Conservation (phyloP, 2,888 invertebrate species). For the Diaperis boleti region DNA sequence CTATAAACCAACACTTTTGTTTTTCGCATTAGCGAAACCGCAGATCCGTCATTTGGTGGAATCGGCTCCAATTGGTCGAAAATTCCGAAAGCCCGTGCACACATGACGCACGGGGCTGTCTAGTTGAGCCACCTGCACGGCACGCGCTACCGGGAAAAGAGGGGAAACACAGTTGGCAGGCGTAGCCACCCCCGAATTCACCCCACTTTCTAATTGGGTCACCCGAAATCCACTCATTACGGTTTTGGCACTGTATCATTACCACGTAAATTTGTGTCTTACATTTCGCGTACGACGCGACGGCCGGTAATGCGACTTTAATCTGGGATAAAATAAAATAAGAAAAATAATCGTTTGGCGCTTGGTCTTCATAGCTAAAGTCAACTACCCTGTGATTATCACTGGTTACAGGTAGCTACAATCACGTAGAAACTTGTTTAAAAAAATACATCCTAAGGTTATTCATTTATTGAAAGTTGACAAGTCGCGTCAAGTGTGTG, state of each 20-base stretch:
- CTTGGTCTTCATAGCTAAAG: no score
- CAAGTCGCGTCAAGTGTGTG: no score
- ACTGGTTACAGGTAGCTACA: no score
- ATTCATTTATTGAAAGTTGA: no score
- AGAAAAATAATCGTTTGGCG: no score
- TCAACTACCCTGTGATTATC: no score
- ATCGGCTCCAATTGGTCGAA: slow-evolving; percentile 22
- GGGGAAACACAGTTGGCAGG: slow-evolving; percentile 46
- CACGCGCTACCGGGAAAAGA: slow-evolving; percentile 44
- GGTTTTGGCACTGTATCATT: slow-evolving; percentile 36
- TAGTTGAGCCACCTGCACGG: slow-evolving; percentile 45
- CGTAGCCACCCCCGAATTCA: slow-evolving; percentile 45
- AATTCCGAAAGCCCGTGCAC: slow-evolving; percentile 27
- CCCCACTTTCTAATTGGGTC: slow-evolving; percentile 45
- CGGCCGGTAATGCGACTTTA: slow-evolving; percentile 36
- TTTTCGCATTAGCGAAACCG: not conserved
- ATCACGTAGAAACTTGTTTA: no score
- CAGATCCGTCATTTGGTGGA: not conserved
- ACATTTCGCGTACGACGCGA: slow-evolving; percentile 6
- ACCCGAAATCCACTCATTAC: slow-evolving; percentile 36
- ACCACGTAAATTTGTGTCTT: no score
- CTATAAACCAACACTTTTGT: not conserved
- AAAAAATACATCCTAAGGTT: no score
- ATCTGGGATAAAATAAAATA: not conserved
- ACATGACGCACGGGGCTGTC: slow-evolving; percentile 41